phyloP scores from a whole-genome alignment of 2,888 invertebrate species.

The Pardosa pseudoannulata region DNA sequence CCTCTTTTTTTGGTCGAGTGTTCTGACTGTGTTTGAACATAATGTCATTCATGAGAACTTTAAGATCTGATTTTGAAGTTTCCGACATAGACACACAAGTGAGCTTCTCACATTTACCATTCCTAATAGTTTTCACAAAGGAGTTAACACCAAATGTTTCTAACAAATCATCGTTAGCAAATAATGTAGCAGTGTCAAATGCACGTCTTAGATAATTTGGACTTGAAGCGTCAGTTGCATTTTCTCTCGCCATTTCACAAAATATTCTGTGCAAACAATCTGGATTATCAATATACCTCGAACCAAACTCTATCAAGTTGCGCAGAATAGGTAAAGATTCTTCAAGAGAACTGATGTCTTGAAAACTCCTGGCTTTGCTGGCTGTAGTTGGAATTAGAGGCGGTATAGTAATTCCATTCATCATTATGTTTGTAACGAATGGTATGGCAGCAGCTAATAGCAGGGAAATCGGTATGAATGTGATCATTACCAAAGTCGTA shows the following conservation, averaged over 20 bases:
- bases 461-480: slow-evolving; percentile 54
- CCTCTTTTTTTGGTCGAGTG: background rate
- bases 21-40: slow-evolving; percentile 37
- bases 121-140: slow-evolving; percentile 16
- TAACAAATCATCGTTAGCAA: slow-evolving; percentile 42
- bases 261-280: slow-evolving; percentile 48
- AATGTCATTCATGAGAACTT: slow-evolving; percentile 31
- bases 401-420: slow-evolving; percentile 45
- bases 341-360: background rate
- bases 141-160: slow-evolving; percentile 29
- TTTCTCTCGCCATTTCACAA: slow-evolving; percentile 43
- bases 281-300: slow-evolving; percentile 36
- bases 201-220: slow-evolving; percentile 42
- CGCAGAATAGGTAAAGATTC: slow-evolving; percentile 29
- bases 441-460: slow-evolving; percentile 48
- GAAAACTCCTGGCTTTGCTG: background rate
- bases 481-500: slow-evolving; percentile 48
- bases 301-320: slow-evolving; percentile 37
- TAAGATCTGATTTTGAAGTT: background rate
- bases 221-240: background rate
- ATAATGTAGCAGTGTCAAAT: slow-evolving; percentile 4
- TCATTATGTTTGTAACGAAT: slow-evolving; percentile 53
- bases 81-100: background rate
- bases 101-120: slow-evolving; percentile 14
- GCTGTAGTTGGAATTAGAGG: slow-evolving; percentile 16